Base-by-base conservation (phyloP, 2,888 invertebrate genomes). In the Drosophila fungiperda region DNA sequence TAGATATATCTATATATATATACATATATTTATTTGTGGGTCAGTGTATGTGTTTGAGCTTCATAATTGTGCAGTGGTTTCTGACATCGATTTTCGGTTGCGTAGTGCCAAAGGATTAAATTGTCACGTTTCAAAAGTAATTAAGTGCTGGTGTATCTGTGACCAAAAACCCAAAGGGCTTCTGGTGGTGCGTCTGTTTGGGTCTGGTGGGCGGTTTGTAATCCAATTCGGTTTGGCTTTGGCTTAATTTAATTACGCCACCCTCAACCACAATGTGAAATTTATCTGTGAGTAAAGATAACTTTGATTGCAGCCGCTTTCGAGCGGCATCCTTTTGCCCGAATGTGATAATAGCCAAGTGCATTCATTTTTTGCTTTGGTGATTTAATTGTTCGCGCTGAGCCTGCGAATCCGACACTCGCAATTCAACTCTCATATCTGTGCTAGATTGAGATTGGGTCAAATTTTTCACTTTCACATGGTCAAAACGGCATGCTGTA, bases 61-160 rank as follows among this genome's bases (percentile, higher is more conserved):
- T 17, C 40, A 48, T n/a, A 50, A 55, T 32, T 38, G 53, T 58
- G 48, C 64, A 52, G 68, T 70, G 74, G 77, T 64, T 59, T 57
- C 45, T 50, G 26, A 50, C 63, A 80, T 80, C 80, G 72, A 71
- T 66, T 70, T 76, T 76, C 40, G 53, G 68, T 73, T 55, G 42
- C 68, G 70, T 38, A 50, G 61, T 62, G 29, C 58, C 71, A 58
- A 81, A 69, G 74, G 82, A 81, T 83, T 83, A 83, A 79, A 75
- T 77, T 83, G 83, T 83, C 83, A 83, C 82, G 75, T 83, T 75
- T 83, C 83, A 79, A 82, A 83, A 74, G 83, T 83, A 83, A 83
- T 83, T 83, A 83, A 83, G 82, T 82, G 80, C 62, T 68, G 65
- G 61, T 59, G 68, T 42, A 65, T 36, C 63, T 64, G 50, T 60